Base-by-base conservation (phyloP, 1,140 invertebrate genomes). In the Hycleus cichorii region DNA sequence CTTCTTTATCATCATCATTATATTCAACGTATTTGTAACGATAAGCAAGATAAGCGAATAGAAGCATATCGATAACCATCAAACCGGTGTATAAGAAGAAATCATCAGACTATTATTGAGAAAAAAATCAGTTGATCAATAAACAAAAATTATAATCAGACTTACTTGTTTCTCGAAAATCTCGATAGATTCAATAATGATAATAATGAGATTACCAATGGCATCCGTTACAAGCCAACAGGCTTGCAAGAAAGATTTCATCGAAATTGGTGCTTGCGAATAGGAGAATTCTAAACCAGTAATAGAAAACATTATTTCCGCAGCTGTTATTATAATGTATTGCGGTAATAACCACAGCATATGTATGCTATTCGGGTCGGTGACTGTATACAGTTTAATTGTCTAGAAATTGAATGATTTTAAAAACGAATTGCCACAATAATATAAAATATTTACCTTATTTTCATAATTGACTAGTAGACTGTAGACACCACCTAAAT, bases 221-320 rank as follows among this genome's bases (percentile, higher is more conserved):
- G 95, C 91, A 5, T 89, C 88, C 0, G 93, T 95, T 0, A 97
- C 71, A 26, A 95, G 77, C 90, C 93, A 98, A 2, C 83, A 81
- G 4, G 95, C 91, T 70, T 92, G 88, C 25, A 98, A 72, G 0
- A 98, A 82, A 0, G 93, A 91, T 70, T 95, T 97, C 93, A 97
- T 95, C 58, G 84, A 88, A n/a, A 76, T 72, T 0, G 94, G 94
- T 0, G 93, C 89, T 80, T 96, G 84, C 5, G 86, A 86, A 72
- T 95, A 97, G 0, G 91, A 90, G 75, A 97, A 97, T 65, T 94
- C 89, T 7, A 95, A 78, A 8, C 93, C 94, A 0, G 92, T 96
- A 10, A 97, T 83, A 0, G 89, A 91, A 71, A 95, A 95, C 77
- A 97, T 84, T 25, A 97, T 79, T 75, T 89, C 80, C 0, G 82